Evolutionary conservation across 2,888 invertebrate genomes (phyloP), one percentile per base, ranked within the genome.

Genomic region (Hydrotaea cyrtoneurina): DNA sequence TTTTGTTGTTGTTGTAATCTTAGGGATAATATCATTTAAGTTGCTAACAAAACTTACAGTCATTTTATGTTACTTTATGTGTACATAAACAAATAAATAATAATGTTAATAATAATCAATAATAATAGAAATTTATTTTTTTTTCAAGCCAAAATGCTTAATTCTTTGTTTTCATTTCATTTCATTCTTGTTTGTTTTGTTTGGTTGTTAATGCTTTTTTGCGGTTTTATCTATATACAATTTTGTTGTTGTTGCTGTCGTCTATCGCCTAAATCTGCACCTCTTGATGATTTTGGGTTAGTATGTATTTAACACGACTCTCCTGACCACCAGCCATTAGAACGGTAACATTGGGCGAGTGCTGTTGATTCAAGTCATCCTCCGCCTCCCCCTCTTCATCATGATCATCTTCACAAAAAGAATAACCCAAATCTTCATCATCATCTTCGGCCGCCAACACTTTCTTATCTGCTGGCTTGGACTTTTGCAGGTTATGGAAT

Each of bases 361-460:
- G 10, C 7, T 11, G 66, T 23, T 26, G 46, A 8, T 8, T 17
- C 50, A 11, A 23, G 36, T 5, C 53, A 11, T 71, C 46, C 10
- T 74, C 83, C 1, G 78, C 81, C 10, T 53, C 53, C 4, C 75
- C 86, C 2, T 87, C 85, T 2, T 84, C 80, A 10, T 78, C 78
- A n/a, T 59, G 80, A 2, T 86, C 84, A 73, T 91, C 91, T 81
- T 91, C 91, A 82, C 89, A 90, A 46, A 88, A 90, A 13, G 91
- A 90, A 80, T 91, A 89, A 43, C 91, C 89, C 23, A 89, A 86
- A 74, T 91, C 91, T 83, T 90, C 91, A 8, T 90, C 89, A 53
- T 89, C 90, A 26, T 89, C 88, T 23, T 87, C 82, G 11, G 66
- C 55, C 26, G 10, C 72, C 66, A 15, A 8, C 1, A 23, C 0